These are phyloP conservation scores for Elephas maximus DNA, from an alignment of 2,113 vertebrate genomes.

Conservation along the genomic window DNA sequence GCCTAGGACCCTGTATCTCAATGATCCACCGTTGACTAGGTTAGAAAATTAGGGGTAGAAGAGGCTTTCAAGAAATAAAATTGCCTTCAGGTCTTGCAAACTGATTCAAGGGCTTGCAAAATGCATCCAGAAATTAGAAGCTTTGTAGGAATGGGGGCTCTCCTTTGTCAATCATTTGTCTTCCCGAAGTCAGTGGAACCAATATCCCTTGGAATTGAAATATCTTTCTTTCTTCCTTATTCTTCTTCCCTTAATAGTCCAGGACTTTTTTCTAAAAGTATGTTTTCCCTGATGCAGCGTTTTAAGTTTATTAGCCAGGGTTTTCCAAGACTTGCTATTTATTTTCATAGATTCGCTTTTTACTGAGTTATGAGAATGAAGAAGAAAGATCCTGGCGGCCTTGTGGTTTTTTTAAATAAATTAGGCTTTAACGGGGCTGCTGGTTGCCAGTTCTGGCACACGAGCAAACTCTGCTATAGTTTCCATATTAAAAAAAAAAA, in stretches of 20 bases:
- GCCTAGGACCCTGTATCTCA: slow-evolving; percentile 72
- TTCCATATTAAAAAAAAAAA: slow-evolving; percentile 61
- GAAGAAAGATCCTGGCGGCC: slow-evolving; percentile 57
- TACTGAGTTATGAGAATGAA: slow-evolving; percentile 65
- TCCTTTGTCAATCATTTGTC: slow-evolving; percentile 71
- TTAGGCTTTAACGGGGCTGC: slow-evolving; percentile 72
- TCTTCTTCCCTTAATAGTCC: slow-evolving; percentile 14
- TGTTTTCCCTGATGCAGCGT: slow-evolving; percentile 70
- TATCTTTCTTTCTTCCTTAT: neutral
- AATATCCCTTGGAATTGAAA: slow-evolving; percentile 44
- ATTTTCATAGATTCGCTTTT: slow-evolving; percentile 69
- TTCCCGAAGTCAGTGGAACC: slow-evolving; percentile 59
- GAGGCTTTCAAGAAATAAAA: slow-evolving; percentile 85
- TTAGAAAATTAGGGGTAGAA: slow-evolving; percentile 83
- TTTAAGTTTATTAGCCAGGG: slow-evolving; percentile 52
- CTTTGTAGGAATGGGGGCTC: slow-evolving; percentile 56
- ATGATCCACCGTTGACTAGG: slow-evolving; percentile 79
- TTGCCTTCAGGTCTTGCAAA: slow-evolving; percentile 80
- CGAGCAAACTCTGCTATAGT: slow-evolving; percentile 71
- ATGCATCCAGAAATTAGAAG: slow-evolving; percentile 60
- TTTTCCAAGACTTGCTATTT: slow-evolving; percentile 51
- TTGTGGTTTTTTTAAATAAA: slow-evolving; percentile 76
- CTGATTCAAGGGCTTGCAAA: slow-evolving; percentile 67
- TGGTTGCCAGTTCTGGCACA: slow-evolving; percentile 75
- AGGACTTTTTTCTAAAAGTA: slow-evolving; percentile 58